Conservation (phyloP, 2,888 invertebrate species). For the Synanthedon formicaeformis region DNA sequence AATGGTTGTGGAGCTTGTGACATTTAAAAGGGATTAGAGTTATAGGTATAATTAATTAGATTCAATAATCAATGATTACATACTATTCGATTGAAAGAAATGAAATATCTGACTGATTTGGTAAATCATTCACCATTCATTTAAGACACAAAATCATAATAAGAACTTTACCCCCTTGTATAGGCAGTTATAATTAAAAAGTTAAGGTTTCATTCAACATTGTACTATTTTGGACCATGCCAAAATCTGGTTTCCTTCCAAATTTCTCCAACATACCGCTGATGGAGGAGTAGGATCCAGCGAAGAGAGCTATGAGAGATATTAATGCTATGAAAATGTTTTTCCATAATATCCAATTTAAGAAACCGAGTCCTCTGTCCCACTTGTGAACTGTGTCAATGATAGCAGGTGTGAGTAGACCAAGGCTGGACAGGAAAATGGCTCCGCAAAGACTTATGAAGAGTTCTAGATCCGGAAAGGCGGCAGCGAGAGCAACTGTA, state of each 20-base stretch:
- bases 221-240: constrained; percentile 1
- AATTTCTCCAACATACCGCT: constrained; percentile 40
- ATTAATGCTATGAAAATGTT: constrained; percentile 64
- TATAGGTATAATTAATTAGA: too few species aligned
- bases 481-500: constrained; percentile 79
- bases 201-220: neutral
- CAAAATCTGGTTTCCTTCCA: constrained; percentile 2
- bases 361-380: constrained; percentile 74
- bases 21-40: too few species aligned
- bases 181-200: neutral
- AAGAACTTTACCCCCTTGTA: neutral
- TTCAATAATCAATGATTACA: too few species aligned
- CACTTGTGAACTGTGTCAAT: constrained; percentile 80
- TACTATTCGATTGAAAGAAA: too few species aligned
- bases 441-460: constrained; percentile 91
- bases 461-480: constrained; percentile 85
- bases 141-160: too few species aligned
- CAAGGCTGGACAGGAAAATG: constrained; percentile 77
- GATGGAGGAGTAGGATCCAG: constrained; percentile 54
- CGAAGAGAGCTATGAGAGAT: constrained; percentile 45
- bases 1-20: too few species aligned
- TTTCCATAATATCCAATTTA: constrained; percentile 78
- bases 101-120: too few species aligned
- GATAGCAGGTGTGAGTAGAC: constrained; percentile 80
- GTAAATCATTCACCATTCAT: too few species aligned